A percentile compares a stretch with the other conserved stretches of the same genome.
Evolutionary conservation across 2,888 invertebrate genomes (phyloP).

Genomic region (Arctia plantaginis): DNA sequence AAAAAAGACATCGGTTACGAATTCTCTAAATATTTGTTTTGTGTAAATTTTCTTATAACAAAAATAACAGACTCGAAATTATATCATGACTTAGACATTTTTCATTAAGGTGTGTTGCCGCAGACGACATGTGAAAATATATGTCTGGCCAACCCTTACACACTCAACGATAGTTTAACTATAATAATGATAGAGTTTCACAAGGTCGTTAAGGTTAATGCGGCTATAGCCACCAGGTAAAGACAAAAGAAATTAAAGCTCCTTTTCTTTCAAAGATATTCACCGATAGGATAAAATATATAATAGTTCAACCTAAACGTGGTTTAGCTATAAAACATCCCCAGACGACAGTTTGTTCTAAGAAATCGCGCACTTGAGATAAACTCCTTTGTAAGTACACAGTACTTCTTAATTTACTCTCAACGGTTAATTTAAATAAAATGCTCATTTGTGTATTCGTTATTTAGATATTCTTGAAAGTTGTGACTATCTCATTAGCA

Average conservation of each 20-base stretch:
- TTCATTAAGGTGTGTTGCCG: not conserved
- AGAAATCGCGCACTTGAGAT: conserved; percentile 64
- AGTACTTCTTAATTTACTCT: conserved; percentile 64
- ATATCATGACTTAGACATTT: not conserved
- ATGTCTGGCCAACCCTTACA: not conserved
- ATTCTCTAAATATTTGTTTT: not conserved
- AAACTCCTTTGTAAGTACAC: conserved; percentile 56
- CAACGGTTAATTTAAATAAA: conserved; percentile 62
- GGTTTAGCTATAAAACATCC: conserved; percentile 57
- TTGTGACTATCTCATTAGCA: conserved; percentile 5
- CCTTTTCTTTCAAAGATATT: conserved; percentile 24
- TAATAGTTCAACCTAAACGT: conserved; percentile 43
- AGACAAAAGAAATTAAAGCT: conserved; percentile 17
- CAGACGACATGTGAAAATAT: not conserved
- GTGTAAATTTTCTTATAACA: not conserved
- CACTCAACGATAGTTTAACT: conserved; percentile 7
- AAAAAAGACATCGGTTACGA: no score
- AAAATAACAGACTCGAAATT: not conserved
- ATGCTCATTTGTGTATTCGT: conserved; percentile 49
- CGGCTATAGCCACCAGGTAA: conserved; percentile 20
- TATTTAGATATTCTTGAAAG: conserved; percentile 21
- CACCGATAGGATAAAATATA: conserved; percentile 31
- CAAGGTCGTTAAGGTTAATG: conserved; percentile 24
- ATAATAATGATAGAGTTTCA: conserved; percentile 10
- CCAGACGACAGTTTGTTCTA: conserved; percentile 58